phyloP scores from a whole-genome alignment of 1,140 invertebrate species.

The Homarus americanus region DNA sequence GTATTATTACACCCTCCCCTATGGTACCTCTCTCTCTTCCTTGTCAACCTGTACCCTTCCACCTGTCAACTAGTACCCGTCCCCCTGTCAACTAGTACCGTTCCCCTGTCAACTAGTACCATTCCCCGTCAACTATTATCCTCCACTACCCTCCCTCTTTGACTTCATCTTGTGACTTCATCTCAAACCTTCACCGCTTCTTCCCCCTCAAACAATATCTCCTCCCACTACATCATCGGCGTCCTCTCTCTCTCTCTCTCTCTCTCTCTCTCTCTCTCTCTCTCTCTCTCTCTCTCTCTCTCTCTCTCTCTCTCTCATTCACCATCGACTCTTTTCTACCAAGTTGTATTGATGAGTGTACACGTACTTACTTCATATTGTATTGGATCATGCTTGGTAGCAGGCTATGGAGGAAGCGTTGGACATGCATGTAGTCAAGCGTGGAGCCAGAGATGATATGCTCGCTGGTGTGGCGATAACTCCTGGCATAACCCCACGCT shows the following conservation, averaged over 20 bases:
- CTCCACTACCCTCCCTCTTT: neutral
- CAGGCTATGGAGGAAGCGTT: constrained; percentile 1
- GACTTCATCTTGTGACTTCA: neutral
- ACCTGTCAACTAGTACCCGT: no score
- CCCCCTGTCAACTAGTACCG: neutral
- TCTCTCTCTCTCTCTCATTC: constrained; percentile 9
- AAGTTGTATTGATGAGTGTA: no score
- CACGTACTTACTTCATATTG: constrained; percentile 31
- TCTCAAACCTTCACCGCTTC: neutral
- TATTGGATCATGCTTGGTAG: neutral
- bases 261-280: constrained; percentile 7
- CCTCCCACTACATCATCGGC: neutral
- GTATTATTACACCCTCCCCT: neutral
- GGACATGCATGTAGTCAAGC: neutral
- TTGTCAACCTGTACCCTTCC: no score
- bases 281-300: constrained; percentile 8
- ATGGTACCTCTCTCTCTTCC: no score
- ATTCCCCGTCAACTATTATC: neutral
- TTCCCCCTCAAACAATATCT: neutral
- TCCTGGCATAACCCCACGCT: neutral
- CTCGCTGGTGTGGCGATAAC: neutral
- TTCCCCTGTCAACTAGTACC: neutral
- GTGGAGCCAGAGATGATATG: neutral
- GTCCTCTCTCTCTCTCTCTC: constrained; percentile 6
- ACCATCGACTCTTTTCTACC: neutral